These are phyloP conservation scores for Naso thynnoides DNA, from an alignment of 2,797 vertebrate genomes.

Conservation along the genomic window DNA sequence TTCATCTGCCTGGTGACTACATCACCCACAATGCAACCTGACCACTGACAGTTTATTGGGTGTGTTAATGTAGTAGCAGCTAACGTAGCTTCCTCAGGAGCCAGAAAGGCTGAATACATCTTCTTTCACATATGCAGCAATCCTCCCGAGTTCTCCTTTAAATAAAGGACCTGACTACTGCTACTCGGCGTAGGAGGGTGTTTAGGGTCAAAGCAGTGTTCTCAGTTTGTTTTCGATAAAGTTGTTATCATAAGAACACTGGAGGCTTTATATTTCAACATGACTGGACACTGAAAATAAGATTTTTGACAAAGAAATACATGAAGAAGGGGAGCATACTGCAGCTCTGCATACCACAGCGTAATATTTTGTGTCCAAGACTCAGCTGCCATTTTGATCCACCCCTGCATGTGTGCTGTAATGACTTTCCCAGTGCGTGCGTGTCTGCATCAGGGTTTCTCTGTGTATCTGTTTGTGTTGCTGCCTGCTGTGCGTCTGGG, in stretches of 20 bases:
- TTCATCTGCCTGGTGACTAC: too few species aligned
- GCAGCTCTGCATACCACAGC: conserved; percentile 33
- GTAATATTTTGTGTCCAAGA: conserved; percentile 43
- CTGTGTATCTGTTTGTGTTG: conserved; percentile 43
- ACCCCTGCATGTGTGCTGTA: conserved; percentile 29
- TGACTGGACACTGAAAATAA: conserved; percentile 5
- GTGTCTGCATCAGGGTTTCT: conserved; percentile 26
- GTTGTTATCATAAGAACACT: background rate
- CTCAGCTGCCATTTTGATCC: conserved; percentile 61
- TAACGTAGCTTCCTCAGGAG: too few species aligned
- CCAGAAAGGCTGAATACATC: too few species aligned
- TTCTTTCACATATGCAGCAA: too few species aligned
- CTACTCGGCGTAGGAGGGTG: background rate
- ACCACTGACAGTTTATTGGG: too few species aligned
- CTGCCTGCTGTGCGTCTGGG: conserved; percentile 66
- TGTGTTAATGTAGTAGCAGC: too few species aligned
- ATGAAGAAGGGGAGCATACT: conserved; percentile 7
- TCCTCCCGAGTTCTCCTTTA: too few species aligned
- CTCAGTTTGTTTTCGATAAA: conserved; percentile 3
- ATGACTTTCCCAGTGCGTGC: conserved; percentile 34
- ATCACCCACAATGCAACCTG: too few species aligned
- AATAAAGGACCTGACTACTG: background rate
- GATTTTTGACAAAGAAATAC: conserved; percentile 8
- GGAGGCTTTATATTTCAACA: background rate
- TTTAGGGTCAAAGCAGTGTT: background rate